These are phyloP conservation scores for Brachypteracias leptosomus DNA, from an alignment of 2,113 vertebrate genomes.

Conservation along the genomic window DNA sequence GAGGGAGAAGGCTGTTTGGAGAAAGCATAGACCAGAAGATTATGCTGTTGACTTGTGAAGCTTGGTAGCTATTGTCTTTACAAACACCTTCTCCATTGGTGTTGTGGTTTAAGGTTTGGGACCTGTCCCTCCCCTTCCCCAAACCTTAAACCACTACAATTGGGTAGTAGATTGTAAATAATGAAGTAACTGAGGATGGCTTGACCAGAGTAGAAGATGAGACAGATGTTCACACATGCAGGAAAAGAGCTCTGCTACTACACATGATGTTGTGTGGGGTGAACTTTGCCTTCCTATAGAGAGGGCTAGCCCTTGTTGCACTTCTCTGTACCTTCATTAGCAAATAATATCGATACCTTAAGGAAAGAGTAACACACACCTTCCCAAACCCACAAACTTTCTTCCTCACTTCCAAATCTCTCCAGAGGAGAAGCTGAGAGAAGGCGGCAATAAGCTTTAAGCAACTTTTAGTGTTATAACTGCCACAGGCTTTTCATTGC, in stretches of 20 bases:
- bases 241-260: not conserved
- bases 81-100: conserved; percentile 14
- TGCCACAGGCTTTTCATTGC: not conserved
- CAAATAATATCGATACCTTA: not conserved
- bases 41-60: not conserved
- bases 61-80: not conserved
- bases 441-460: not conserved
- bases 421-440: not conserved
- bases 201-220: not conserved
- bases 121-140: too few species aligned
- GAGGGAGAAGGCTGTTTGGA: not conserved
- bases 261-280: accelerated
- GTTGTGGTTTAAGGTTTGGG: too few species aligned
- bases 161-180: not conserved
- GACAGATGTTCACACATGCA: not conserved
- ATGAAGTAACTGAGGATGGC: not conserved
- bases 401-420: not conserved
- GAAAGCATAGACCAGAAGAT: not conserved
- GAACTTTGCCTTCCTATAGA: not conserved
- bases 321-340: not conserved
- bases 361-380: not conserved
- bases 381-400: not conserved
- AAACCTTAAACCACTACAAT: too few species aligned
- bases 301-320: not conserved
- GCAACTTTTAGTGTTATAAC: not conserved